Base-by-base conservation (phyloP, 1,140 invertebrate species). In the Drosophila nasuta region DNA sequence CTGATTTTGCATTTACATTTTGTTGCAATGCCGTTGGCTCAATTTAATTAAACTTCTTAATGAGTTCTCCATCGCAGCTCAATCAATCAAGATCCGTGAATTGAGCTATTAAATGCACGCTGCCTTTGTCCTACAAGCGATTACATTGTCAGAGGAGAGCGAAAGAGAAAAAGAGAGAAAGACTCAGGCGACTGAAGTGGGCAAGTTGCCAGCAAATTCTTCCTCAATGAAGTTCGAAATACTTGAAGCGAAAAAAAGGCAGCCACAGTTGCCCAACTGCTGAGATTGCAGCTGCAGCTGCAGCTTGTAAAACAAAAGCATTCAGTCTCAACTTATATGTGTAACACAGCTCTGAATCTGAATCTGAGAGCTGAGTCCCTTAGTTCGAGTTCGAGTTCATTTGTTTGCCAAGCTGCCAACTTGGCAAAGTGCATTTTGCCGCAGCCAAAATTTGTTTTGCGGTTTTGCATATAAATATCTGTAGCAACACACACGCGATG, bases 11-110 rank as follows among this genome's bases (percentile, higher is more conserved):
- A 41, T 48, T 62, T 30, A 30, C 46, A 45, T 30, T 46, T 56
- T 30, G 63, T 46, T 58, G 41, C 17, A 30, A 28, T 57, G 45
- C 7, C 35, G 41, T 62, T 57, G 59, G 68, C 71, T 81, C 77
- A 67, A 88, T 88, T 88, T 88, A 88, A 89, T 88, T 88, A 89
- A 88, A 88, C 62, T 88, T 89, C 75, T 81, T 88, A 88, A 88
- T 88, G 85, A 88, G 85, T 85, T 88, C 83, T 79, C 71, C 49
- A 88, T 59, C 77, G 85, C 77, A 67, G 67, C 75, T 64, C 76
- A 79, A 88, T 88, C 85, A 82, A 88, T 89, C 85, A 79, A 74
- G 56, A 45, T 57, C 59, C 65, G 51, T 56, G 60, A 80, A 88
- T 81, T 75, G 71, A 80, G 79, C 60, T 48, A 62, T 81, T 57